phyloP scores from a whole-genome alignment of 2,113 vertebrate species.

The Gopherus flavomarginatus region DNA sequence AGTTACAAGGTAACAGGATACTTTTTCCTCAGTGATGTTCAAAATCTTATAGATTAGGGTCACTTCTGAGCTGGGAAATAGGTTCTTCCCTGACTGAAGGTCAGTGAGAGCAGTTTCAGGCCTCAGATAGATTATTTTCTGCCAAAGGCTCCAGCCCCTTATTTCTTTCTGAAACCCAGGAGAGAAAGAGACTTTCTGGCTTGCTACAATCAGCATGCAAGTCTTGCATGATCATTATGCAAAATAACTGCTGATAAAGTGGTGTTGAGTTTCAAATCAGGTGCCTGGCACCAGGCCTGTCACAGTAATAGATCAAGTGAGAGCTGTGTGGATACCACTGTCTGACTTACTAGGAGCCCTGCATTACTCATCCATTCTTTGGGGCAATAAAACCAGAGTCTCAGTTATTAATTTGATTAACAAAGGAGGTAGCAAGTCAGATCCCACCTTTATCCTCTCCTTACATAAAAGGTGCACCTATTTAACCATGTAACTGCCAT shows the following conservation, averaged over 20 bases:
- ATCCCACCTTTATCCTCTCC: background rate
- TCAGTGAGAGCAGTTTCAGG: background rate
- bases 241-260: background rate
- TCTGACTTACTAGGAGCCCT: background rate
- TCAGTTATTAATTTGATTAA: background rate
- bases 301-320: background rate
- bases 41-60: background rate
- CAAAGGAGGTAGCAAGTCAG: background rate
- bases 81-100: background rate
- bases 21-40: background rate
- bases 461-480: background rate
- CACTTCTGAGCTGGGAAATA: background rate
- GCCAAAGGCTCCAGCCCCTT: background rate
- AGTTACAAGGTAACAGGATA: background rate
- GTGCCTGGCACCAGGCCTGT: background rate
- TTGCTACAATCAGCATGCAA: no score
- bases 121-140: accelerated
- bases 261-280: background rate
- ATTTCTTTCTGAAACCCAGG: accelerated
- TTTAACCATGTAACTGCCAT: background rate
- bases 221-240: accelerated
- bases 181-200: background rate
- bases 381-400: background rate
- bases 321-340: background rate
- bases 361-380: background rate